Evolutionary conservation across 1,140 invertebrate genomes (phyloP).

Genomic region (Atopsyche davidsoni): DNA sequence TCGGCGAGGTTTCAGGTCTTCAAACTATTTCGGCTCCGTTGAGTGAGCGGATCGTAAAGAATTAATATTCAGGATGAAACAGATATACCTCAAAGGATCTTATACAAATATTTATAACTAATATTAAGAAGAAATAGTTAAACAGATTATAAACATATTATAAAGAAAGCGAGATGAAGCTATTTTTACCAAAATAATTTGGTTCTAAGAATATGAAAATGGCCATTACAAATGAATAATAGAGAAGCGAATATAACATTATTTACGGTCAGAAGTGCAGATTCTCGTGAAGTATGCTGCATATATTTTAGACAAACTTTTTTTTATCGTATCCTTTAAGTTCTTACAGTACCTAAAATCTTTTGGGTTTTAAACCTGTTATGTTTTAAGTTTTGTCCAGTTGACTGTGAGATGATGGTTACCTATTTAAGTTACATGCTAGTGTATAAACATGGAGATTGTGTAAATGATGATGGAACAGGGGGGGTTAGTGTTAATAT

Average conservation of each 20-base stretch:
- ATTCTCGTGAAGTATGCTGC: conserved; percentile 19
- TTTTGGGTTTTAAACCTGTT: conserved; percentile 21
- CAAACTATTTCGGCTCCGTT: conserved; percentile 27
- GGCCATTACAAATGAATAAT: conserved; percentile 23
- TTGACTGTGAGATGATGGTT: conserved; percentile 30
- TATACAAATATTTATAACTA: conserved; percentile 31
- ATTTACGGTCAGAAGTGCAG: conserved; percentile 18
- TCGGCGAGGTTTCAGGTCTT: conserved; percentile 28
- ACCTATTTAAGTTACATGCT: conserved; percentile 30
- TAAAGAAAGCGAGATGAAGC: conserved; percentile 29
- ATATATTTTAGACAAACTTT: conserved; percentile 17
- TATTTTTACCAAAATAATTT: conserved; percentile 27
- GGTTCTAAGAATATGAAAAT: conserved; percentile 17
- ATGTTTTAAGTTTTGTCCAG: conserved; percentile 29
- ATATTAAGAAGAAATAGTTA: conserved; percentile 30
- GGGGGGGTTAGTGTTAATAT: conserved; percentile 21
- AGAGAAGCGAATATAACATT: conserved; percentile 11
- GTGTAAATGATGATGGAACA: conserved; percentile 19
- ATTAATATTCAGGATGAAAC: conserved; percentile 26
- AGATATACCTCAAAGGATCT: conserved; percentile 32
- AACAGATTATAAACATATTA: conserved; percentile 28
- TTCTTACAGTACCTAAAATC: conserved; percentile 26
- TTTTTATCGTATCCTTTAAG: conserved; percentile 21
- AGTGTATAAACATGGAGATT: conserved; percentile 25
- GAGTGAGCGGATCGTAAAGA: conserved; percentile 11